Base-by-base conservation (phyloP, 2,113 vertebrate species). In the Dipodomys merriami region DNA sequence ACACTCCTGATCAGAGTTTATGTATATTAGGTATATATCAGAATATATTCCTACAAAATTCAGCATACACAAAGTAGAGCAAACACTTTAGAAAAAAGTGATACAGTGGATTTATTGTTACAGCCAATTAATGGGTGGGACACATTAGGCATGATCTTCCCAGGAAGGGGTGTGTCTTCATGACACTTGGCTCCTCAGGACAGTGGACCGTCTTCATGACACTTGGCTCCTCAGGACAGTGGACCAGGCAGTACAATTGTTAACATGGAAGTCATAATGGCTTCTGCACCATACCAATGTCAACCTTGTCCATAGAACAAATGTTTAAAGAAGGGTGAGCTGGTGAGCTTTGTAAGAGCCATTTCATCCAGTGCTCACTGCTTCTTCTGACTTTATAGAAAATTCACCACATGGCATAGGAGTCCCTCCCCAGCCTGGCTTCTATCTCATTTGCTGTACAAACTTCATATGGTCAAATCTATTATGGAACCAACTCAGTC, bases 1-100 rank as follows among this genome's bases (percentile, higher is more conserved):
- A 30, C 25, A 92, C 69, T 86, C 29, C 35, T 49, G 86, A 19
- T 4, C 44, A 30, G 27, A 19, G 35, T 49, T 74, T n/a, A 62
- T 62, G 27, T 57, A 57, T 57, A 16, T 4, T 18, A 57, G 4
- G 15, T 16, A 57, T 57, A 57, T 57, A 4, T 57, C 49, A 49
- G 53, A 57, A 13, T 57, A 18, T 57, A 57, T 57, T 57, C 53
- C 53, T 57, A 57, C 15, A 57, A 57, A 93, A 91, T 30, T 11
- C 1, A 12, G 5, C 30, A 83, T 30, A 90, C 4, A 68, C 22
- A 62, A 77, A 92, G 44, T 46, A 93, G 39, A 68, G 67, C 35
- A 93, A 90, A 68, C 2, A 49, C 53, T 79, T 93, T 30, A 86
- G 83, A 11, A 73, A 79, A 57, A 91, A 94, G 35, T 35, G 86